Evolutionary conservation across 2,113 vertebrate genomes (phyloP).

Genomic region (Notothenia rossii): DNA sequence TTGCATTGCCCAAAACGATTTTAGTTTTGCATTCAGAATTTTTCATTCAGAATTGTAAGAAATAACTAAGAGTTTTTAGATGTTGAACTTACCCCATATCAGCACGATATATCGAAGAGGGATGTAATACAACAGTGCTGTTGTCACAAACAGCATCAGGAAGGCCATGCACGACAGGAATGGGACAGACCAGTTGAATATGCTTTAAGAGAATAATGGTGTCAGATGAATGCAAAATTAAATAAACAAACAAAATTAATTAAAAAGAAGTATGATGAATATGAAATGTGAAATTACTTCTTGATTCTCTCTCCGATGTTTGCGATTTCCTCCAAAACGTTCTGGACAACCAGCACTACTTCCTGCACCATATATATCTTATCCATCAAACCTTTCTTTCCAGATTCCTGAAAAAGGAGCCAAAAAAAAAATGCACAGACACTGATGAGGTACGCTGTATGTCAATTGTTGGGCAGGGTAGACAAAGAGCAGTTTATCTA

Average conservation of each 20-base stretch:
- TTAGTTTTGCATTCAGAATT: background rate
- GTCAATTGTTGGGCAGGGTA: slow-evolving; percentile 73
- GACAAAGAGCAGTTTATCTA: slow-evolving; percentile 80
- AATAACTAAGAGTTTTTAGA: background rate
- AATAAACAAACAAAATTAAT: background rate
- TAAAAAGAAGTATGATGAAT: background rate
- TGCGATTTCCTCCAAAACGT: slow-evolving; percentile 90
- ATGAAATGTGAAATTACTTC: slow-evolving; percentile 87
- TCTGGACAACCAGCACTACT: slow-evolving; percentile 93
- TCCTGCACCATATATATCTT: slow-evolving; percentile 98
- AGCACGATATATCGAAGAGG: slow-evolving; percentile 94
- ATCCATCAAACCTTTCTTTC: slow-evolving; percentile 94
- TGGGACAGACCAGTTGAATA: slow-evolving; percentile 96
- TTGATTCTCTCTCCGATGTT: slow-evolving; percentile 95
- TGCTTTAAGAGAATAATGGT: slow-evolving; percentile 80
- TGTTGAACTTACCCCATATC: slow-evolving; percentile 90
- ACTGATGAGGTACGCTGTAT: slow-evolving; percentile 72
- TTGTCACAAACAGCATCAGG: slow-evolving; percentile 84
- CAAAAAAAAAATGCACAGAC: slow-evolving; percentile 57
- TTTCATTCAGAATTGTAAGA: background rate
- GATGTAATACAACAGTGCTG: slow-evolving; percentile 87
- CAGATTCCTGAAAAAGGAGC: slow-evolving; percentile 86
- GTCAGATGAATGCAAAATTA: background rate
- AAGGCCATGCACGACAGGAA: slow-evolving; percentile 92
- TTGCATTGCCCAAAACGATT: background rate